Evolutionary conservation across 2,888 invertebrate species (phyloP).

Genomic region (Xanthorhoe designata): DNA sequence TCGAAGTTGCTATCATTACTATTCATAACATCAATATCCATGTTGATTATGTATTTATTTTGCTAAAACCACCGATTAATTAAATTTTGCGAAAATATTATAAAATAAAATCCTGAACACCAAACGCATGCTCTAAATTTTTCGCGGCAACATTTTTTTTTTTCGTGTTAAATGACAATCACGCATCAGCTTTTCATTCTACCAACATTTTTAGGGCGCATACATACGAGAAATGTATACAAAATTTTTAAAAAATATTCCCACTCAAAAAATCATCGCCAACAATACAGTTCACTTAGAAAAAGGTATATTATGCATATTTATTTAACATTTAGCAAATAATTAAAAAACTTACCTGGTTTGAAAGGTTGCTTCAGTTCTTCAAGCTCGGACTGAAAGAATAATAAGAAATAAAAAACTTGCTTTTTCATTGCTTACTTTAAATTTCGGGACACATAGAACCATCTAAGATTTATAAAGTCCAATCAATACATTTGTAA

Average conservation of each 20-base stretch:
- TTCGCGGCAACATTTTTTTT: slow-evolving; percentile 48
- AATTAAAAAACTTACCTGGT: slow-evolving; percentile 60
- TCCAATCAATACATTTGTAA: not conserved
- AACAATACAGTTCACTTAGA: too few species aligned
- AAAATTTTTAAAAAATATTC: not conserved
- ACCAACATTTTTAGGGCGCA: slow-evolving; percentile 3
- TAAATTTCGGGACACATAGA: too few species aligned
- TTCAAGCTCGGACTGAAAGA: slow-evolving; percentile 74
- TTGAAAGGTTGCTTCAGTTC: slow-evolving; percentile 74
- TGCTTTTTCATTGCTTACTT: not conserved
- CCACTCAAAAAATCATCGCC: too few species aligned
- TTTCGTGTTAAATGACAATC: not conserved
- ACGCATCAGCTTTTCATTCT: not conserved
- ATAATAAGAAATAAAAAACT: not conserved
- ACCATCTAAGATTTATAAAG: too few species aligned
- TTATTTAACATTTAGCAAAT: not conserved
- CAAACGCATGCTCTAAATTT: slow-evolving; percentile 1
- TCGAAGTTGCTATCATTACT: slow-evolving; percentile 62
- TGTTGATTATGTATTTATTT: slow-evolving; percentile 45
- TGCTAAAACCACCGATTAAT: slow-evolving; percentile 3
- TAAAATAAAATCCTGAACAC: too few species aligned
- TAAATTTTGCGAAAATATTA: not conserved
- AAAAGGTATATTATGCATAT: not conserved
- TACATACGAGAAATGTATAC: not conserved
- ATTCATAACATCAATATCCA: slow-evolving; percentile 55